phyloP scores from a whole-genome alignment of 2,113 vertebrate species.

The Pandion haliaetus region DNA sequence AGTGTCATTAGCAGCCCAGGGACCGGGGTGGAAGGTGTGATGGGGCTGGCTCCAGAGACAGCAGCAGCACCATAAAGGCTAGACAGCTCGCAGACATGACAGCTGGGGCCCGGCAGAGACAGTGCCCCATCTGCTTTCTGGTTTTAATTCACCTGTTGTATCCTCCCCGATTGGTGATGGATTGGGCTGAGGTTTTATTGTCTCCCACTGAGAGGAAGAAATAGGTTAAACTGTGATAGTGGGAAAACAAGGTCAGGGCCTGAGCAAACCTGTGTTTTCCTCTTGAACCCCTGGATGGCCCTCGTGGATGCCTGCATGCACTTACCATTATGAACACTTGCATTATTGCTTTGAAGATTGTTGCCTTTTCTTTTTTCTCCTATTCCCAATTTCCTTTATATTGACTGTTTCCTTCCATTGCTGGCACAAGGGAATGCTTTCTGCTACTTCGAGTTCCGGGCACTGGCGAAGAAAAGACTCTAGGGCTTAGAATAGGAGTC shows the following conservation, averaged over 20 bases:
- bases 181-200: slow-evolving; percentile 18
- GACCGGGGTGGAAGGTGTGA: neutral
- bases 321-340: accelerated
- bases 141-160: slow-evolving; percentile 29
- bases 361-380: neutral
- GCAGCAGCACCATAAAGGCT: neutral
- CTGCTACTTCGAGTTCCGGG: neutral
- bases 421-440: neutral
- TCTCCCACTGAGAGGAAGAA: slow-evolving; percentile 31
- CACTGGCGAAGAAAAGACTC: neutral
- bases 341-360: neutral
- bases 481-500: neutral
- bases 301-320: neutral
- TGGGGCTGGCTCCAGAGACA: neutral
- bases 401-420: neutral
- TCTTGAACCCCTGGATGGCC: neutral
- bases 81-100: slow-evolving; percentile 15
- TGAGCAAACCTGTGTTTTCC: neutral
- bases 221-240: slow-evolving; percentile 15
- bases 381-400: neutral
- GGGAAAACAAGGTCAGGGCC: neutral
- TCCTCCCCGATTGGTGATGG: neutral
- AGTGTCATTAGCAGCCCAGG: neutral
- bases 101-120: slow-evolving; percentile 23
- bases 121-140: slow-evolving; percentile 45